Base-by-base conservation (phyloP, 1,140 invertebrate species). In the Sarcophaga bullata region DNA sequence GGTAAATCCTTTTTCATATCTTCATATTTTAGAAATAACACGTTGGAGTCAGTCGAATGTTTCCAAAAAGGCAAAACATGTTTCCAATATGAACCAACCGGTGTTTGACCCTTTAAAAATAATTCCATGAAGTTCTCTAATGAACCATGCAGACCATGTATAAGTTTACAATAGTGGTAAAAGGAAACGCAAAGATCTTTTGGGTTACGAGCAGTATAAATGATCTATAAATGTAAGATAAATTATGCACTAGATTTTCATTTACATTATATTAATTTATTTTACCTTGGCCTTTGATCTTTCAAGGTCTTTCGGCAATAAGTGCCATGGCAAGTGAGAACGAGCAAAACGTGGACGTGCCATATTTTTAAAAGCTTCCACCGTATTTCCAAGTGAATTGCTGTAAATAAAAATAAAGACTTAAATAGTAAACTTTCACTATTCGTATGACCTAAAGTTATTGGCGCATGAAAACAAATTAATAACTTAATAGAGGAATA, bases 151-250 rank as follows among this genome's bases (percentile, higher is more conserved):
- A 95, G 90, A 9, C 93, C 92, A 84, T 96, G 94, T 15, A 96
- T 91, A n/a, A 94, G 85, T 84, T 91, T 92, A 84, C 93, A 94
- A 86, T 98, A 97, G 89, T 98, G 94, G 88, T 95, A 98, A 87
- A 95, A 98, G 0, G 97, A 98, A 0, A 99, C 97, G 73, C 96
- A 95, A 83, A 95, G 94, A 87, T 99, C 98, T 90, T 98, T 99
- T 3, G 98, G 97, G 91, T 99, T 98, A 75, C 98, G 93, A 0
- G 95, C 93, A 0, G 97, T 94, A 88, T 98, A 99, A 75, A 99
- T 95, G 1, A 98, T 94, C 95, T 97, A 73, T 9, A 75, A 81
- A 13, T 46, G 13, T 5, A 8, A 81, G 11, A 81, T 37, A 37
- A 37, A 37, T 25, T 19, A 13, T 58, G 11, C 11, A n/a, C 5